Evolutionary conservation across 2,797 vertebrate species (phyloP).

Genomic region (Choloepus didactylus): DNA sequence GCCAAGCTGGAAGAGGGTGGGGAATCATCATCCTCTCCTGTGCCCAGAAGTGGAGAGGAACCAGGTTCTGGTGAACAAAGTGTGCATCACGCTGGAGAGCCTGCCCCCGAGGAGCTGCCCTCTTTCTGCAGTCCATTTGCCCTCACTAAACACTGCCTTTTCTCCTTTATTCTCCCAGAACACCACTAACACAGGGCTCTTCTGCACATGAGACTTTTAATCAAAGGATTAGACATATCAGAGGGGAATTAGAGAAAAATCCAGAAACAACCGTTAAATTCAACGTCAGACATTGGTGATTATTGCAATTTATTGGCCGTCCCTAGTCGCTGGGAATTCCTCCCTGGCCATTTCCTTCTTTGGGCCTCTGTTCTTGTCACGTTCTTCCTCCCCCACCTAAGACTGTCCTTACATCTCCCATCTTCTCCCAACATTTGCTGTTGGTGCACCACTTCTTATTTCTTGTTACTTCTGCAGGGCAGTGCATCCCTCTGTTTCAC

Average conservation of each 20-base stretch:
- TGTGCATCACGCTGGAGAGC: background rate
- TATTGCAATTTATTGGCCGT: background rate
- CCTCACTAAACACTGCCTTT: background rate
- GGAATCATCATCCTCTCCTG: background rate
- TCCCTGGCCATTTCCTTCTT: background rate
- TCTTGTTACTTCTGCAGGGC: background rate
- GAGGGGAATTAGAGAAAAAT: background rate
- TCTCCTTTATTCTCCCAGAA: conserved; percentile 36
- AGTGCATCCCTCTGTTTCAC: background rate
- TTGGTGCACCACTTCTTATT: background rate
- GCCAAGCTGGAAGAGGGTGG: background rate
- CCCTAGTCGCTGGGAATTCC: background rate
- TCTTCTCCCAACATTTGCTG: background rate
- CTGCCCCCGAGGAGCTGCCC: conserved; percentile 1
- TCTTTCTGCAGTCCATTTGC: conserved; percentile 3
- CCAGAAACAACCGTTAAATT: conserved; percentile 18
- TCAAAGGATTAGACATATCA: background rate
- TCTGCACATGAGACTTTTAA: conserved; percentile 15
- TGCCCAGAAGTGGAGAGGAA: background rate
- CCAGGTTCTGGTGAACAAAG: background rate
- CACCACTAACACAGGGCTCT: conserved; percentile 46
- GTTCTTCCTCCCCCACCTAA: background rate
- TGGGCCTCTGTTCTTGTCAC: background rate
- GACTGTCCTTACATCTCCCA: background rate
- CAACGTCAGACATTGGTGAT: background rate